A percentile compares a stretch with the other conserved stretches of the same genome.
These are phyloP conservation scores for Leptopilina clavipes DNA, from an alignment of 1,140 invertebrate species.

Conservation along the genomic window DNA sequence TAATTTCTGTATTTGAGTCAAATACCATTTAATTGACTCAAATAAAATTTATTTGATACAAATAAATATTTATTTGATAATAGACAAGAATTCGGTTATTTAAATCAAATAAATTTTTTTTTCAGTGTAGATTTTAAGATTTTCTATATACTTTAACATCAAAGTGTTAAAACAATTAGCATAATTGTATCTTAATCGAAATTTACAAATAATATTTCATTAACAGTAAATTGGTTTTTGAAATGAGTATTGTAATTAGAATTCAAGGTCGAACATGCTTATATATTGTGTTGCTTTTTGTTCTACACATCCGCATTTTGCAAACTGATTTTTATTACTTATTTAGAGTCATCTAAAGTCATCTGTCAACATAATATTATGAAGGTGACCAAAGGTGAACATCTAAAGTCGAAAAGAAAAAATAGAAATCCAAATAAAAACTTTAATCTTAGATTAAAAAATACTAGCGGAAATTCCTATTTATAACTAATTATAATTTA, in stretches of 20 bases:
- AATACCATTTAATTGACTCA: too few species aligned
- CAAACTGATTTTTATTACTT: background rate
- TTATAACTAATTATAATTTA: too few species aligned
- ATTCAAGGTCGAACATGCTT: background rate
- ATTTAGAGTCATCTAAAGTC: background rate
- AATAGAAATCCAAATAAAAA: background rate
- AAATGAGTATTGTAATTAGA: background rate
- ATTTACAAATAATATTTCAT: background rate
- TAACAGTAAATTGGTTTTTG: background rate
- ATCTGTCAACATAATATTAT: too few species aligned
- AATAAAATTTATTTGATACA: too few species aligned
- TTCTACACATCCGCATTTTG: background rate
- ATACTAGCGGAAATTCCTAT: too few species aligned
- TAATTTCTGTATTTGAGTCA: too few species aligned
- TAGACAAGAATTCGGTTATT: too few species aligned
- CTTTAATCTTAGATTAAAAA: background rate
- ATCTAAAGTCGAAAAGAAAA: background rate
- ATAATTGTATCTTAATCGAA: background rate
- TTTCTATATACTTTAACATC: too few species aligned
- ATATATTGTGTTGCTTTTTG: background rate
- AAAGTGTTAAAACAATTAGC: background rate
- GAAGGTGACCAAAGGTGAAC: background rate
- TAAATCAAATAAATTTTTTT: too few species aligned
- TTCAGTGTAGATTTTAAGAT: too few species aligned
- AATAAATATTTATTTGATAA: too few species aligned